phyloP scores from a whole-genome alignment of 2,113 vertebrate genomes.

The Onychostoma macrolepis region DNA sequence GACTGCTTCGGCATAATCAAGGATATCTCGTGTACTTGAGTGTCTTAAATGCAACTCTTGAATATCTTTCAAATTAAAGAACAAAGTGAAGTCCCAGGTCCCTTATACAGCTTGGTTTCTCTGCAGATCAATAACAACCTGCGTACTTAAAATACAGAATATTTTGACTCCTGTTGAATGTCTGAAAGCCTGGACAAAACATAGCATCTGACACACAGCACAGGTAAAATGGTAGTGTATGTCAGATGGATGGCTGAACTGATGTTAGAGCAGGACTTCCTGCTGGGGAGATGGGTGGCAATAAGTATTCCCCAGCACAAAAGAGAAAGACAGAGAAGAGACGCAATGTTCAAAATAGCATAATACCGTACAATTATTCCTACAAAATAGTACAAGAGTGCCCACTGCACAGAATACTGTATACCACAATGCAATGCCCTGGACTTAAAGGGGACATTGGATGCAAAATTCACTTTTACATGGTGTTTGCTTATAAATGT shows the following conservation, averaged over 20 bases:
- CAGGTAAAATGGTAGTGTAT: not conserved
- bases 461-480: not conserved
- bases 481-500: not conserved
- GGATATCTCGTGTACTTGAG: not conserved
- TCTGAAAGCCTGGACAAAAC: not conserved
- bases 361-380: not conserved
- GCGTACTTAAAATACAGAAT: not conserved
- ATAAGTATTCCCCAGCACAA: not conserved
- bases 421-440: not conserved
- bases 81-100: not conserved
- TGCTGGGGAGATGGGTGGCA: not conserved
- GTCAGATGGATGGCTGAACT: not conserved
- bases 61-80: not conserved
- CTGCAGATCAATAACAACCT: constrained; percentile 1
- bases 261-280: not conserved
- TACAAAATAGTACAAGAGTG: not conserved
- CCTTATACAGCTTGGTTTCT: not conserved
- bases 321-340: not conserved
- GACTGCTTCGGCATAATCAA: not conserved
- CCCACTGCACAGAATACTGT: not conserved
- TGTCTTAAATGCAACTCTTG: not conserved
- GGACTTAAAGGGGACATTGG: not conserved
- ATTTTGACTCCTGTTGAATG: constrained; percentile 1
- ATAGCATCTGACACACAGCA: not conserved
- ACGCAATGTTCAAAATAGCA: constrained; percentile 1